Percentiles rank a stretch among this genome's conserved stretches.
phyloP scores from a whole-genome alignment of 2,888 invertebrate species.

The Polydrusus tereticollis region DNA sequence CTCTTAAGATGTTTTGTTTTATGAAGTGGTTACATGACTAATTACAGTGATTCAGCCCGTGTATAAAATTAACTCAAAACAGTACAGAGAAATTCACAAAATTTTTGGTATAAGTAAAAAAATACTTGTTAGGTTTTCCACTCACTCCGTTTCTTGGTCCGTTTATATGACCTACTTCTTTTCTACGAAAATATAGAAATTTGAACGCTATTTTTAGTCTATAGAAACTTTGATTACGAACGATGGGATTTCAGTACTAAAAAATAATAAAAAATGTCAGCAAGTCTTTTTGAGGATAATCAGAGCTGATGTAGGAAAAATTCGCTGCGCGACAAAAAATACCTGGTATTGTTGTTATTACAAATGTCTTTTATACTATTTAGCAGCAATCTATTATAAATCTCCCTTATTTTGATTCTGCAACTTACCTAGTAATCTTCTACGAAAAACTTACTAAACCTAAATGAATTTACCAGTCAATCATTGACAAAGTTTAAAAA shows the following conservation, averaged over 20 bases:
- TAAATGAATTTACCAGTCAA: background rate
- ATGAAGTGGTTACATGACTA: too few relatives aligned
- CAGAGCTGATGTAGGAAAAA: background rate
- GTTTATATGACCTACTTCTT: conserved; percentile 23
- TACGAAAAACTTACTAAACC: background rate
- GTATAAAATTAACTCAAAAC: background rate
- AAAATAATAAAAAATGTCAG: background rate
- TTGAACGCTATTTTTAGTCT: background rate
- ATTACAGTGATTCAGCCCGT: too few relatives aligned
- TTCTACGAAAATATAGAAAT: conserved; percentile 19
- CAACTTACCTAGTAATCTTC: background rate
- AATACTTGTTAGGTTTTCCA: conserved; percentile 14
- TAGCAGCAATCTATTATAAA: background rate
- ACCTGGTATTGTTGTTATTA: background rate
- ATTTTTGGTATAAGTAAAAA: conserved; percentile 16
- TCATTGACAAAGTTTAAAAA: too few relatives aligned
- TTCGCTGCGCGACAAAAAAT: background rate
- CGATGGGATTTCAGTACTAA: background rate
- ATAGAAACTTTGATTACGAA: conserved; percentile 8
- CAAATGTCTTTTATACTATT: background rate
- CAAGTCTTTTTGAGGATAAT: background rate
- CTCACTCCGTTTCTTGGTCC: conserved; percentile 19
- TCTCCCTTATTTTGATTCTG: conserved; percentile 9
- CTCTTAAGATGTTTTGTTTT: too few relatives aligned
- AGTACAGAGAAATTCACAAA: background rate